phyloP scores from a whole-genome alignment of 2,888 invertebrate species.

The Pilophorus perplexus region DNA sequence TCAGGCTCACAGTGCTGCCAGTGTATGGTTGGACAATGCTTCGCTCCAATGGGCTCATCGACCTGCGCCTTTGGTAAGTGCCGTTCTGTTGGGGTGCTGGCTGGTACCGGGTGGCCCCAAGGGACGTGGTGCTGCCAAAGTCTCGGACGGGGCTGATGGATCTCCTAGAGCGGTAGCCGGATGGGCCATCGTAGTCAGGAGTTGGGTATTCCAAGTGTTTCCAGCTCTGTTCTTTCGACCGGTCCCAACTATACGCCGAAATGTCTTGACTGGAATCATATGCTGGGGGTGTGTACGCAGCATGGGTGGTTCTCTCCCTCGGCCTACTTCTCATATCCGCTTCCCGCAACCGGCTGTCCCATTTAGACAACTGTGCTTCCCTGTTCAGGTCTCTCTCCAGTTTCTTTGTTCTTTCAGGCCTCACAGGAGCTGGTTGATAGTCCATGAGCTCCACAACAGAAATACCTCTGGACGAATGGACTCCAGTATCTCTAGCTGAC shows the following conservation, averaged over 20 bases:
- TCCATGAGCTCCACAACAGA: conserved; percentile 33
- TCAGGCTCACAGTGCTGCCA: conserved; percentile 12
- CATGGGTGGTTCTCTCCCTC: neutral
- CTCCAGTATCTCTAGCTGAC: conserved; percentile 21
- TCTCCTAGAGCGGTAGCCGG: conserved; percentile 16
- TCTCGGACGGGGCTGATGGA: conserved; percentile 21
- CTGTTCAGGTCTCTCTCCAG: neutral
- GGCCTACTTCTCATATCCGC: conserved; percentile 1
- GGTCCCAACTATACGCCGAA: conserved; percentile 16
- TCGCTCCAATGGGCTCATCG: conserved; percentile 29
- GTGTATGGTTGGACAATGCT: conserved; percentile 25
- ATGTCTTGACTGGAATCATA: conserved; percentile 2
- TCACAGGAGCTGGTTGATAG: conserved; percentile 23
- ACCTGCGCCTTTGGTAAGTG: conserved; percentile 10
- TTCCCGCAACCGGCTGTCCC: conserved; percentile 13
- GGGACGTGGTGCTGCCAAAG: conserved; percentile 3
- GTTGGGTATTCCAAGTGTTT: conserved; percentile 31
- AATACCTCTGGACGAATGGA: conserved; percentile 30
- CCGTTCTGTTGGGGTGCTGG: conserved; percentile 20
- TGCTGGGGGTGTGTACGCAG: neutral
- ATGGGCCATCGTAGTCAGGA: conserved; percentile 23
- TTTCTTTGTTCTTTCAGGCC: conserved; percentile 35
- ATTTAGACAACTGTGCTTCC: neutral
- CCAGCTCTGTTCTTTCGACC: conserved; percentile 32
- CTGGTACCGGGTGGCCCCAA: conserved; percentile 16